Base-by-base conservation (phyloP, 2,888 invertebrate genomes). In the Dynastes tityus region DNA sequence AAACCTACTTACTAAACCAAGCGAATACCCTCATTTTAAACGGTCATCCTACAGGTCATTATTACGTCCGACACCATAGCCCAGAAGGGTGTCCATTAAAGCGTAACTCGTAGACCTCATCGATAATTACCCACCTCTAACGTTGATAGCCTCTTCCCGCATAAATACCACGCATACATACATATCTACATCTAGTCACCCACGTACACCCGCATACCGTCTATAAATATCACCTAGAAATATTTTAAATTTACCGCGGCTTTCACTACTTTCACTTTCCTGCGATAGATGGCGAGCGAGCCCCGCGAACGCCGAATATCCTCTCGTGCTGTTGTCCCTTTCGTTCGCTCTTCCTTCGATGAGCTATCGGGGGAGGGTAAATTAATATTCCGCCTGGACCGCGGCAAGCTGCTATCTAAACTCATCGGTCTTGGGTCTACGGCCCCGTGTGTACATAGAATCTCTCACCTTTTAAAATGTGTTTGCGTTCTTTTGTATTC, bases 1-100 rank as follows among this genome's bases (percentile, higher is more conserved):
- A 45, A 1, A 1, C 45, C 11, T 1, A 45, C 45, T 8, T 11
- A 40, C 1, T 6, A 40, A 40, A 6, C 8, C 9, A 40, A 5
- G 45, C 45, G 45, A 45, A 45, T 11, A 45, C 45, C 45, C 45
- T 11, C 45, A 45, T 45, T 37, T 45, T 8, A 45, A 45, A 45
- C 11, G 11, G 45, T 45, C 45, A 45, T 45, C 45, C 45, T 45
- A 6, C 45, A 45, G 73, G 61, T 61, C 58, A 61, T 45, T 73
- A 73, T 71, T 55, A 55, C 32, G 13, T 58, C 73, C 45, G 61
- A 61, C 40, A 58, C 55, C n/a, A 73, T 45, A 73, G 58, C 61
- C 29, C 80, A 76, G 45, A 76, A 79, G 85, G 85, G 85, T 83
- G 85, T 73, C 79, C 83, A 79, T 32, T 81, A 80, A 80, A 81